Percentiles rank a stretch among this genome's conserved stretches.
Evolutionary conservation across 2,888 invertebrate genomes (phyloP).

Genomic region (Harpalus rubripes): DNA sequence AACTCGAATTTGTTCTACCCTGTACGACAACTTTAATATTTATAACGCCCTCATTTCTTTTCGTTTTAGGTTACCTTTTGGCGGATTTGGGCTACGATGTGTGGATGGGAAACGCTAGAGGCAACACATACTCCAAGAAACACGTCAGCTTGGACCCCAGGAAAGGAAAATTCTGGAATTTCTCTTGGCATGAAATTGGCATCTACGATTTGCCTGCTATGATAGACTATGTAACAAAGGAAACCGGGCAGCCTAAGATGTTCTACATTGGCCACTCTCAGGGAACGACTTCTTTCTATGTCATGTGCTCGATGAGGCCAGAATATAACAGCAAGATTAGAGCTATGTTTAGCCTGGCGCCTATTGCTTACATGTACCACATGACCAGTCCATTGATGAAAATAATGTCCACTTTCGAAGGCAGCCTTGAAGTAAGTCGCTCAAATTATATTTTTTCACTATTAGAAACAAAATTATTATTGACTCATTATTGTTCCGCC

Average conservation of each 20-base stretch:
- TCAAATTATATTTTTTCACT: not conserved
- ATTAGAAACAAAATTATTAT: too few species aligned
- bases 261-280: slow-evolving; percentile 91
- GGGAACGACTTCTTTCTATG: slow-evolving; percentile 86
- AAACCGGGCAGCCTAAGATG: slow-evolving; percentile 81
- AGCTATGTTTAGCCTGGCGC: slow-evolving; percentile 84
- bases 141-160: slow-evolving; percentile 75
- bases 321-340: slow-evolving; percentile 84
- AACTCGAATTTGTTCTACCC: too few species aligned
- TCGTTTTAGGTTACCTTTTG: slow-evolving; percentile 77
- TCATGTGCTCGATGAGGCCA: slow-evolving; percentile 83
- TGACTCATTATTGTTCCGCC: too few species aligned
- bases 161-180: slow-evolving; percentile 73
- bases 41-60: too few species aligned
- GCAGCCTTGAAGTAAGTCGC: slow-evolving; percentile 68
- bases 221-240: slow-evolving; percentile 85
- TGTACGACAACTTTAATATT: too few species aligned
- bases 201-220: slow-evolving; percentile 88
- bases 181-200: slow-evolving; percentile 91
- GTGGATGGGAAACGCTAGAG: slow-evolving; percentile 82
- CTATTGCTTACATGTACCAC: slow-evolving; percentile 83
- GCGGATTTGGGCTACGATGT: slow-evolving; percentile 76
- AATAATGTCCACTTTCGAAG: slow-evolving; percentile 70
- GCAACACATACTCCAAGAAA: slow-evolving; percentile 80
- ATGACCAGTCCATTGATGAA: slow-evolving; percentile 75